phyloP scores from a whole-genome alignment of 2,888 invertebrate genomes.

The Neoitamus cyanurus region DNA sequence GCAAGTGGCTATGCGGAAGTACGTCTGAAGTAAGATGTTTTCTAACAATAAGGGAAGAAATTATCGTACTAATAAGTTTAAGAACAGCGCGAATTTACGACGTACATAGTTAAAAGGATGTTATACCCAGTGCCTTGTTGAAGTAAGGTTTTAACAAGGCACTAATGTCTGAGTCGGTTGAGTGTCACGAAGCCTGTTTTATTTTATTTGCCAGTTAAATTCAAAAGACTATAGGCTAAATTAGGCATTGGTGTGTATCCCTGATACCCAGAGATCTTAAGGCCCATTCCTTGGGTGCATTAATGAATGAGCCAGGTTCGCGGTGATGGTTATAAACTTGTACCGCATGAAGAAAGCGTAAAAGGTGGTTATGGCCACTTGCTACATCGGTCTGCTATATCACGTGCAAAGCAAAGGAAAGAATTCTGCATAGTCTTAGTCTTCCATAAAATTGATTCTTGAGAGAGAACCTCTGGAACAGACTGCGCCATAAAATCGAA shows the following conservation, averaged over 20 bases:
- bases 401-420: background rate
- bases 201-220: background rate
- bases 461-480: background rate
- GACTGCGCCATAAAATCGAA: background rate
- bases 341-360: background rate
- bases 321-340: background rate
- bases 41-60: too few relatives aligned
- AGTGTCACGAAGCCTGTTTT: background rate
- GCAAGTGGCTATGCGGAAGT: too few relatives aligned
- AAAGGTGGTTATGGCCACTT: background rate
- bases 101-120: too few relatives aligned
- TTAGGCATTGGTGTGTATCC: background rate
- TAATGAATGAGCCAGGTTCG: background rate
- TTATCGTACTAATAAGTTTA: too few relatives aligned
- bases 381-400: background rate
- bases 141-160: background rate
- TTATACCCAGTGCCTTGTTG: background rate
- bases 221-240: background rate
- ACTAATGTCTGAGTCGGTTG: background rate
- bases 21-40: too few relatives aligned
- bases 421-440: background rate
- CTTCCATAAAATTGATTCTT: constrained; percentile 1
- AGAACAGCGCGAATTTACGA: too few relatives aligned
- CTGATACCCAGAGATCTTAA: background rate
- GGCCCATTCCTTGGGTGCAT: background rate